A percentile compares a stretch with the other conserved stretches of the same genome.
These are phyloP conservation scores for Procambarus virginalis DNA, from an alignment of 1,140 invertebrate genomes.

Conservation along the genomic window DNA sequence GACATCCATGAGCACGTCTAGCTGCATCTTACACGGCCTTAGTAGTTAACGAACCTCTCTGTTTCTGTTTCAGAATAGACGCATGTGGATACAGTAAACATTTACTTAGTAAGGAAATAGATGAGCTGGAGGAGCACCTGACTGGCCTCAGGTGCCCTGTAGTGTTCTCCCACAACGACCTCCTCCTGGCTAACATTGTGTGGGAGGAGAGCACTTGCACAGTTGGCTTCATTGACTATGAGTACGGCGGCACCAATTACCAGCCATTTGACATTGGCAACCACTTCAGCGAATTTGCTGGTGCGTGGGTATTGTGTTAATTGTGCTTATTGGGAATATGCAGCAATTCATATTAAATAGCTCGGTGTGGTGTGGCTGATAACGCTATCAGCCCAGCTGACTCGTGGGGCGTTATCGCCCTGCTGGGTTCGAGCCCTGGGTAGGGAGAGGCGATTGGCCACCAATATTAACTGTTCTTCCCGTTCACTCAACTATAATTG, in stretches of 20 bases:
- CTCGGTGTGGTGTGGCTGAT: no score
- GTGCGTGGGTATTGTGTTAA: constrained; percentile 76
- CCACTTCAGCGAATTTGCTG: constrained; percentile 98
- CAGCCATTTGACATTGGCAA: constrained; percentile 98
- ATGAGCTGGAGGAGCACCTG: constrained; percentile 31
- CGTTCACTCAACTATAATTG: no score
- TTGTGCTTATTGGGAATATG: no score
- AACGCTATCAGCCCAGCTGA: no score
- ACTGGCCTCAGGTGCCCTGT: constrained; percentile 76
- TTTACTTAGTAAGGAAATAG: constrained; percentile 36
- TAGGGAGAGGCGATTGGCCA: no score
- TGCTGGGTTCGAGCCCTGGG: no score
- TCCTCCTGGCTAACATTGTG: constrained; percentile 94
- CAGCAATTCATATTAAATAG: no score
- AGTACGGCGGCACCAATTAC: constrained; percentile 95
- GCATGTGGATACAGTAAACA: constrained; percentile 51
- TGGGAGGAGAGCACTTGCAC: constrained; percentile 79
- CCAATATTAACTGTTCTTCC: no score
- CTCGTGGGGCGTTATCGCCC: no score
- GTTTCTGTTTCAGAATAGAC: constrained; percentile 36
- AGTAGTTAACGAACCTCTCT: no score
- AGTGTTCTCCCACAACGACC: constrained; percentile 98
- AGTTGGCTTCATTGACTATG: constrained; percentile 94
- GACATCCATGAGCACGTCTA: no score
- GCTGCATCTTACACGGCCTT: no score